A percentile compares a stretch with the other conserved stretches of the same genome.
Evolutionary conservation across 2,888 invertebrate species (phyloP).

Genomic region (Cheiracanthium punctorium): DNA sequence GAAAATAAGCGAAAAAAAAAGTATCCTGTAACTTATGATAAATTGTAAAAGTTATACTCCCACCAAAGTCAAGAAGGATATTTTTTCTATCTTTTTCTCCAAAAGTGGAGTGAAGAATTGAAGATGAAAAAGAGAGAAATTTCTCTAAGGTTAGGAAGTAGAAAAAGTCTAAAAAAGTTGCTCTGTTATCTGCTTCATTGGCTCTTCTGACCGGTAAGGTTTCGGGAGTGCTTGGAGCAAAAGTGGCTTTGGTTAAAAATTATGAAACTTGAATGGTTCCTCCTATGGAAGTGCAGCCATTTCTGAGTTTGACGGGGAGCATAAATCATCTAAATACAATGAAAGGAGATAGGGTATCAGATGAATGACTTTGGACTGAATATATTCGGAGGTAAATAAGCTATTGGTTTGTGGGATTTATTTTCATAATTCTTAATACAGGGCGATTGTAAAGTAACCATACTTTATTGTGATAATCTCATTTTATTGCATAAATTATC

Average conservation of each 20-base stretch:
- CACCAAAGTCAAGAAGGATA: slow-evolving; percentile 65
- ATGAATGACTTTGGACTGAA: too few relatives aligned
- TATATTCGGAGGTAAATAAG: too few relatives aligned
- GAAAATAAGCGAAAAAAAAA: slow-evolving; percentile 23
- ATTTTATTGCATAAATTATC: too few relatives aligned
- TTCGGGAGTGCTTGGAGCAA: slow-evolving; percentile 32
- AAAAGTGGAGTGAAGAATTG: slow-evolving; percentile 66
- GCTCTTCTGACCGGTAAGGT: slow-evolving; percentile 51
- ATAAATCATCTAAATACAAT: slow-evolving; percentile 9
- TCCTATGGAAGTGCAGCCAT: neutral
- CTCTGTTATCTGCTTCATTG: slow-evolving; percentile 68
- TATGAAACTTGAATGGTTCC: slow-evolving; percentile 16
- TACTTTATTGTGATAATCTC: too few relatives aligned
- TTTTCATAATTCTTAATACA: too few relatives aligned
- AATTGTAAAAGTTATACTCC: slow-evolving; percentile 69
- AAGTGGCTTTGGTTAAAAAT: slow-evolving; percentile 42
- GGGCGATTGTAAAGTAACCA: too few relatives aligned
- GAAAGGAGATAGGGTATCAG: neutral
- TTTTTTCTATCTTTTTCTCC: slow-evolving; percentile 36
- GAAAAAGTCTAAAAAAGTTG: slow-evolving; percentile 60
- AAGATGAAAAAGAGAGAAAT: slow-evolving; percentile 60
- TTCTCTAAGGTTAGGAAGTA: slow-evolving; percentile 55
- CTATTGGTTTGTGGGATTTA: too few relatives aligned
- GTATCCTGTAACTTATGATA: slow-evolving; percentile 59
- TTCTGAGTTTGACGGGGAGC: slow-evolving; percentile 5